These are phyloP conservation scores for Peucedramus taeniatus DNA, from an alignment of 2,113 vertebrate species.

Conservation along the genomic window DNA sequence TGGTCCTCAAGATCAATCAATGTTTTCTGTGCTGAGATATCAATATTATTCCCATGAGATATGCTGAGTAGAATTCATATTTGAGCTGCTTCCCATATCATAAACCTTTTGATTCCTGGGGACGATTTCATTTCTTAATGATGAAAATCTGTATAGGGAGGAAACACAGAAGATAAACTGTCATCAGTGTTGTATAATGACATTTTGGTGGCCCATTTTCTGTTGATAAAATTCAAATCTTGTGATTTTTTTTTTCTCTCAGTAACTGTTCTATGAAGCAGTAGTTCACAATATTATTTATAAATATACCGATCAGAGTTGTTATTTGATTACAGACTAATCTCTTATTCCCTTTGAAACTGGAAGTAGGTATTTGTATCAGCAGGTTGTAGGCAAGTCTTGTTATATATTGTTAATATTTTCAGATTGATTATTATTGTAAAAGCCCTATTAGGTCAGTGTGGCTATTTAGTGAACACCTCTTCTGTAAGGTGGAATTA, in stretches of 20 bases:
- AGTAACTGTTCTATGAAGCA: not conserved
- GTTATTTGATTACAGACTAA: slow-evolving; percentile 11
- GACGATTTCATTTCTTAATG: not conserved
- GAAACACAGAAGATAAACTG: not conserved
- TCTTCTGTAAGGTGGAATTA: not conserved
- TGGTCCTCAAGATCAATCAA: not conserved
- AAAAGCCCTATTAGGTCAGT: not conserved
- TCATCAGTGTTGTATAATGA: slow-evolving; percentile 23
- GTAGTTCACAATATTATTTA: slow-evolving; percentile 7
- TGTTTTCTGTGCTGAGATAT: not conserved
- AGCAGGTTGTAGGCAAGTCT: not conserved
- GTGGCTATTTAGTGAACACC: not conserved
- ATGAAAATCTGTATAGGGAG: not conserved
- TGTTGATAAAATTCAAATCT: slow-evolving; percentile 4
- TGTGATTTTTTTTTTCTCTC: not conserved
- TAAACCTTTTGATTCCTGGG: not conserved
- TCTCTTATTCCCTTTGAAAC: slow-evolving; percentile 35
- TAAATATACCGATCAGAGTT: not conserved
- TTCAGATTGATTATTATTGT: slow-evolving; percentile 1
- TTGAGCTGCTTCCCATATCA: not conserved
- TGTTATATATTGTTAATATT: not conserved
- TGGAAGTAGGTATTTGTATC: not conserved
- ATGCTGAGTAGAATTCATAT: not conserved
- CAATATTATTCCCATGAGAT: not conserved
- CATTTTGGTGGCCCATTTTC: slow-evolving; percentile 30